These are phyloP conservation scores for Riparia riparia DNA, from an alignment of 2,113 vertebrate species.

Conservation along the genomic window DNA sequence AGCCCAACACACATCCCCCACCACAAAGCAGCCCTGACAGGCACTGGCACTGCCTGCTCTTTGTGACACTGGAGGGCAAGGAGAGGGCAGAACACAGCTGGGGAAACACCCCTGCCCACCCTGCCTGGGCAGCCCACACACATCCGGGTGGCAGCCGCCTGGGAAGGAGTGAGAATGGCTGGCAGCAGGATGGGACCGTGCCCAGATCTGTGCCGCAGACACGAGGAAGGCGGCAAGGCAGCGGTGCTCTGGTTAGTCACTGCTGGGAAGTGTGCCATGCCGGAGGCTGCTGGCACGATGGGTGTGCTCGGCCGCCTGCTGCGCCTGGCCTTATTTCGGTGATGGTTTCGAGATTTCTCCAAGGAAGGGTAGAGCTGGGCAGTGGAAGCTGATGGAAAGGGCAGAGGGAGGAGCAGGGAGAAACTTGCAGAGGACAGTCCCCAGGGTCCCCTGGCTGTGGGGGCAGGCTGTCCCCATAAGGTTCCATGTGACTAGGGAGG, in stretches of 20 bases:
- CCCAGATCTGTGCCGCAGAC: neutral
- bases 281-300: neutral
- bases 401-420: neutral
- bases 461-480: neutral
- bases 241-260: neutral
- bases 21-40: rapidly evolving
- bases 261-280: neutral
- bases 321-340: neutral
- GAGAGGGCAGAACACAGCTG: neutral
- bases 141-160: rapidly evolving
- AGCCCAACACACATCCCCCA: rapidly evolving
- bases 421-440: neutral
- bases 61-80: neutral
- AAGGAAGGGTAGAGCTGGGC: neutral
- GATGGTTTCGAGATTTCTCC: neutral
- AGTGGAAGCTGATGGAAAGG: rapidly evolving
- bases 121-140: neutral
- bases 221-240: neutral
- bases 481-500: rapidly evolving
- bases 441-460: neutral
- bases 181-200: neutral
- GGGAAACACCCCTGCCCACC: neutral
- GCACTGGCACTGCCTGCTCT: rapidly evolving
- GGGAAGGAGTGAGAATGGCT: neutral
- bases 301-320: neutral